These are phyloP conservation scores for Ochropleura leucogaster DNA, from an alignment of 2,888 invertebrate genomes.

Conservation along the genomic window DNA sequence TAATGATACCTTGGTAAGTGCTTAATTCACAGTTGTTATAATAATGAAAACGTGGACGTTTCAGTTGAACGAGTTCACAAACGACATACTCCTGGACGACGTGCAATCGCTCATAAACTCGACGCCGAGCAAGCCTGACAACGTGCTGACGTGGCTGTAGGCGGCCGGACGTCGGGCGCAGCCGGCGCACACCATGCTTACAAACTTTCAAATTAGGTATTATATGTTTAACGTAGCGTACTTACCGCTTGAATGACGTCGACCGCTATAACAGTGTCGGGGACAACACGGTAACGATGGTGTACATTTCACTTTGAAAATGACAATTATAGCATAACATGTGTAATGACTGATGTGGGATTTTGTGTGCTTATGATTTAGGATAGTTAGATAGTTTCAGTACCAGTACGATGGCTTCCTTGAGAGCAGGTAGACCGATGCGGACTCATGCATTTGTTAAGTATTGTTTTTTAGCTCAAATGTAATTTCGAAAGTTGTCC, in stretches of 20 bases:
- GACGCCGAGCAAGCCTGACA: conserved; percentile 96
- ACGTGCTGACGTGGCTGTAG: conserved; percentile 96
- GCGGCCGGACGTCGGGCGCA: conserved; percentile 31
- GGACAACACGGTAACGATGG: conserved; percentile 78
- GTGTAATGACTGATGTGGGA: conserved; percentile 77
- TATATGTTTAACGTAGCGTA: conserved; percentile 70
- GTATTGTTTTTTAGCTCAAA: conserved; percentile 25
- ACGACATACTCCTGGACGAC: conserved; percentile 96
- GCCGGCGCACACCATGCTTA: conserved; percentile 56
- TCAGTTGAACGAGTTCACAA: conserved; percentile 96
- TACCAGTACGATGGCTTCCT: conserved; percentile 68
- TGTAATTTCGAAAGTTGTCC: conserved; percentile 38
- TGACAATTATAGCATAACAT: conserved; percentile 83
- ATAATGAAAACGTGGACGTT: conserved; percentile 68
- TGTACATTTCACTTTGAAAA: conserved; percentile 86
- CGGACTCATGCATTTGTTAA: conserved; percentile 37
- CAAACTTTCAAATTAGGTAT: conserved; percentile 77
- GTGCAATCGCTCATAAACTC: conserved; percentile 97
- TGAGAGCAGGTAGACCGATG: conserved; percentile 59
- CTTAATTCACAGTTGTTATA: conserved; percentile 26
- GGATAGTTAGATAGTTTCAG: conserved; percentile 67
- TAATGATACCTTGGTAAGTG: conserved; percentile 3
- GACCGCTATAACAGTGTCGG: conserved; percentile 73
- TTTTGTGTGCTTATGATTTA: conserved; percentile 73
- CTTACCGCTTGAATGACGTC: conserved; percentile 70